Evolutionary conservation across 1,140 invertebrate genomes (phyloP).

Genomic region (Pseudobourletiella spinata): DNA sequence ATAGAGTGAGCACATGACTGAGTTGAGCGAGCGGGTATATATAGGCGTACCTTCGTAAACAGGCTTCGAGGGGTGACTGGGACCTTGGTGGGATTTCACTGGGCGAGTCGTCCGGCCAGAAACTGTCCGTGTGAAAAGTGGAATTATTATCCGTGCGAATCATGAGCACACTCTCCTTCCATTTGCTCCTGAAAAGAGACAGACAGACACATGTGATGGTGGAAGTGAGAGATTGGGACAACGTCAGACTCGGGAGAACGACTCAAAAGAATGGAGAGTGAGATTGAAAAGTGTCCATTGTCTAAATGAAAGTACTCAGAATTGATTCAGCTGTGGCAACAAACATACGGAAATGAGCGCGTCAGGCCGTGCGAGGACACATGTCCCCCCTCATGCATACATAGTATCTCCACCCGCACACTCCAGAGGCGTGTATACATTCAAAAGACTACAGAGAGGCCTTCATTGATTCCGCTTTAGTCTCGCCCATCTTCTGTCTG

Average conservation of each 20-base stretch:
- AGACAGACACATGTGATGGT: neutral
- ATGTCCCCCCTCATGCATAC: too few relatives aligned
- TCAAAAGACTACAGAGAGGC: too few relatives aligned
- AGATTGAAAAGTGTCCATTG: neutral
- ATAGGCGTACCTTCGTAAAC: constrained; percentile 18
- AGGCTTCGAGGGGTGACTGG: constrained; percentile 35
- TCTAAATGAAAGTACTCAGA: neutral
- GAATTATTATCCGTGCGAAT: constrained; percentile 31
- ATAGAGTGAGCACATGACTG: neutral
- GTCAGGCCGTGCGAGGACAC: too few relatives aligned
- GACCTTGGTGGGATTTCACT: constrained; percentile 28
- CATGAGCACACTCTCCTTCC: constrained; percentile 35
- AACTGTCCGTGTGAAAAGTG: constrained; percentile 28
- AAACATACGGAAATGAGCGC: too few relatives aligned
- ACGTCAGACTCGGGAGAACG: too few relatives aligned
- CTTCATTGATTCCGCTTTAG: too few relatives aligned
- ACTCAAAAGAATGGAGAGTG: neutral
- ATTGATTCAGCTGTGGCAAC: constrained; percentile 2
- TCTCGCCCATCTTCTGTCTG: too few relatives aligned
- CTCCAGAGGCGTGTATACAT: too few relatives aligned
- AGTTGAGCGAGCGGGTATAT: neutral
- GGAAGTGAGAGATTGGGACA: too few relatives aligned
- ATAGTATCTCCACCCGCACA: too few relatives aligned
- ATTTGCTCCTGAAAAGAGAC: constrained; percentile 31
- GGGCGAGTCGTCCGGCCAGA: constrained; percentile 32